These are phyloP conservation scores for Nephrocerus scutellatus DNA, from an alignment of 2,888 invertebrate genomes.

Conservation along the genomic window DNA sequence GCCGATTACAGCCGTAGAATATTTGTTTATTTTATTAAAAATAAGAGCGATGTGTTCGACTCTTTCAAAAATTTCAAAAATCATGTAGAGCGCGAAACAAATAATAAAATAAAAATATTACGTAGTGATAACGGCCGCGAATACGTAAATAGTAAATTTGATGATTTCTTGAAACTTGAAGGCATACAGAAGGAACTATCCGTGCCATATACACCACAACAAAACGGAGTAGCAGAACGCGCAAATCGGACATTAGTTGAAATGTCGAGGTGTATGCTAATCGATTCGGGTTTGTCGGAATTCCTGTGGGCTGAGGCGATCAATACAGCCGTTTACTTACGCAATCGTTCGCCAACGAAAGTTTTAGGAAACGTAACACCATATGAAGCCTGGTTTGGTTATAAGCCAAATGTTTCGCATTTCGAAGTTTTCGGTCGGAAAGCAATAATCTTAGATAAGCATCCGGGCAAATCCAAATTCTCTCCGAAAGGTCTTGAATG, in stretches of 20 bases:
- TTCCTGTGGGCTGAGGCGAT: conserved; percentile 21
- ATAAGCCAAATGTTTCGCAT: conserved; percentile 9
- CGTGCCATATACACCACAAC: conserved; percentile 12
- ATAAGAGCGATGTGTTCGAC: too few relatives aligned
- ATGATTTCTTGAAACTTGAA: too few relatives aligned
- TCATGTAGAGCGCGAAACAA: too few relatives aligned
- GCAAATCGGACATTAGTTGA: conserved; percentile 16
- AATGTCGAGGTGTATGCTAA: conserved; percentile 26
- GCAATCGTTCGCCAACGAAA: conserved; percentile 17
- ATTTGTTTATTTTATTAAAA: too few relatives aligned
- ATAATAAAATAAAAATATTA: too few relatives aligned
- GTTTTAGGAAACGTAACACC: conserved; percentile 18
- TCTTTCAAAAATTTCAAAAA: too few relatives aligned
- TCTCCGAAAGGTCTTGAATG: too few relatives aligned
- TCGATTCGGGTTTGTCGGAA: conserved; percentile 14
- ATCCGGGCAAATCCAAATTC: conserved; percentile 10
- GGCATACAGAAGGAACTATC: too few relatives aligned
- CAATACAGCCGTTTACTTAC: conserved; percentile 15
- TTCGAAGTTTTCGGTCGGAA: conserved; percentile 14
- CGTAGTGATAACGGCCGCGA: too few relatives aligned
- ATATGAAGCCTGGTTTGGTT: conserved; percentile 20
- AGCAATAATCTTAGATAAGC: conserved; percentile 14
- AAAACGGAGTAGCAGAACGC: conserved; percentile 16
- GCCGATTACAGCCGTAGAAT: too few relatives aligned
- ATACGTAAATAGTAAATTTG: too few relatives aligned